Evolutionary conservation across 2,113 vertebrate species (phyloP), one percentile per base, ranked within the genome.

Genomic region (Cottus gobio): DNA sequence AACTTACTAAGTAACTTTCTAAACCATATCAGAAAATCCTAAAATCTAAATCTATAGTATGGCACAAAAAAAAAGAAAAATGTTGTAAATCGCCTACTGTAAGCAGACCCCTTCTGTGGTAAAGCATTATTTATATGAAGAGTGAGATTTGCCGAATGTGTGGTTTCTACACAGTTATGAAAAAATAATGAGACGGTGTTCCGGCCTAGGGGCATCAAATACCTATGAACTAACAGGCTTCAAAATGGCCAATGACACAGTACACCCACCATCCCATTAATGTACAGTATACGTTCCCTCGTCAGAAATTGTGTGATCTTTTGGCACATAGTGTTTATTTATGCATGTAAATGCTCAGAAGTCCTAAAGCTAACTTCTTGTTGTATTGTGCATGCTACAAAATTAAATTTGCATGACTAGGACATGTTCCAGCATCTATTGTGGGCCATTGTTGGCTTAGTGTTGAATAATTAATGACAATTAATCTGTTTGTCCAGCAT

Each of bases 391-490:
- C 58, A 66, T 57, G 71, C 57, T 22, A 36, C 16, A 42, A 2
- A 57, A 84, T 86, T 57, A 79, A 74, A 65, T 57, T 77, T 86
- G 42, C 75, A 86, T 82, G 81, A 79, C 28, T 39, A 66, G n/a
- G 63, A 64, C 86, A 77, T 84, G 81, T 69, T 58, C 62, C 2
- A 54, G 31, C 61, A 60, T 81, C 52, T 42, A 75, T 26, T 83
- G 69, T 67, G 37, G 75, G 39, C 54, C 62, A 73, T 74, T 82
- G 57, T 77, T 77, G 75, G 64, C 28, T 80, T 73, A 54, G n/a
- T 34, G 16, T 63, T 80, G 65, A 73, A 86, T 82, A 77, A 86
- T 64, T 77, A 56, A 84, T 50, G 42, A 30, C 37, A 76, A 79
- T 84, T 54, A 77, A 65, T 58, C 54, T 74, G 66, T 69, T 75